Evolutionary conservation across 1,140 invertebrate species (phyloP), one percentile per base, ranked within the genome.

Genomic region (Marisa cornuarietis): DNA sequence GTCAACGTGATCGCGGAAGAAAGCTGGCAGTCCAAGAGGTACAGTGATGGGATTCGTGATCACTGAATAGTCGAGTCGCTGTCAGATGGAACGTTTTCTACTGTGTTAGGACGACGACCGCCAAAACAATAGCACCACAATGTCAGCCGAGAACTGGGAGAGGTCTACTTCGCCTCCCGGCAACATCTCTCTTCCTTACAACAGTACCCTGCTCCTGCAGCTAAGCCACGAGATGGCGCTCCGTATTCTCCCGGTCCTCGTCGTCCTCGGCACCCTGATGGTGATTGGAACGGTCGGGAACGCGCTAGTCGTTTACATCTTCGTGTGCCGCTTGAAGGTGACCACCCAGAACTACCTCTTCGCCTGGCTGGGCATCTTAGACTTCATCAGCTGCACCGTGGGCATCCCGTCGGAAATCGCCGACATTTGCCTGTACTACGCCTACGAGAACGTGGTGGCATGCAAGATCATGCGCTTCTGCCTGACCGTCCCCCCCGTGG

Each of bases 351-450:
- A 85, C 66, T 82, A 79, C 6, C 87, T 87, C 79, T 86, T 88
- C 72, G 72, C 85, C 42, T 82, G 81, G 26, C 65, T 88, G 58
- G 87, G 85, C 13, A 76, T 87, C 49, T 81, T 88, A 42, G 87
- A 88, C 81, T 65, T 88, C 16, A 69, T 84, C 7, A 81, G 78
- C 26, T 88, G 87, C 72, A 22, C 76, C 14, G 63, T 88, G n/a
- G 84, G 83, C 0, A 86, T 88, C 69, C 87, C 87, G 3, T 86
- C 85, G 65, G 87, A 88, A 76, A 84, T 88, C 20, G 84, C 84
- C 62, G 87, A 88, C 66, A 71, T 87, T 10, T 75, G 81, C 26
- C 83, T 83, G 63, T 83, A 82, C 42, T 82, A 76, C 22, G 73
- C 71, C 16, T 88, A 86, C 74, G 54, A 78, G 42, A 51, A 68